Evolutionary conservation across 2,797 vertebrate species (phyloP), one percentile per base, ranked within the genome.

Genomic region (Sebastes minor): DNA sequence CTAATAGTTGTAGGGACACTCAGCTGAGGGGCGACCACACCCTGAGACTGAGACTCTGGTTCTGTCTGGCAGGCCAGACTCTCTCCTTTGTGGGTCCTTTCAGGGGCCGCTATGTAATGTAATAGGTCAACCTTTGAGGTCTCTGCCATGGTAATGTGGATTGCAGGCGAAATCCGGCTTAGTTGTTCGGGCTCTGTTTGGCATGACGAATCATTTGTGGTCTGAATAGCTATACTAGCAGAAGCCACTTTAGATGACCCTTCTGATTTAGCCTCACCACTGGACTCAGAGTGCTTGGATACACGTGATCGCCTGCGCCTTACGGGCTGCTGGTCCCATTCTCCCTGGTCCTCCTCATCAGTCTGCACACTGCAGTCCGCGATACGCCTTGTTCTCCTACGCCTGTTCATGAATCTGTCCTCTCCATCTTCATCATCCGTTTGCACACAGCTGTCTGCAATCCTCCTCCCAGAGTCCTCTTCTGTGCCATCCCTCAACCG

Each of bases 51-150:
- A 8, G 92, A 95, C 69, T 99, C 99, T 0, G 96, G 97, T 88
- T 99, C 99, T 0, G 99, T 99, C 94, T 99, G 99, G 91, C 99
- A 99, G 69, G 97, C 99, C 75, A 99, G 94, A 92, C 99, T 99
- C 90, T 99, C 99, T 2, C 99, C 99, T 35, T 95, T 97, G 74
- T 97, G 96, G 0, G 98, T 99, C 88, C 99, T 98, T 92, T 99
- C 99, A 0, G 99, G 98, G 2, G 98, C 98, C 0, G 99, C 99
- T 86, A 99, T 99, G 84, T 99, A 99, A 92, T 97, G 97, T 69
- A 99, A 82, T 0, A 99, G 97, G 91, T 99, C 97, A 85, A 99
- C 97, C 63, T 97, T 98, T 75, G 98, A 97, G 78, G 93, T 95
- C 78, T 99, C 98, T 0, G 97, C 96, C 83, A 97, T 97, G 7